Evolutionary conservation across 2,888 invertebrate species (phyloP).

Genomic region (Tineola bisselliella): DNA sequence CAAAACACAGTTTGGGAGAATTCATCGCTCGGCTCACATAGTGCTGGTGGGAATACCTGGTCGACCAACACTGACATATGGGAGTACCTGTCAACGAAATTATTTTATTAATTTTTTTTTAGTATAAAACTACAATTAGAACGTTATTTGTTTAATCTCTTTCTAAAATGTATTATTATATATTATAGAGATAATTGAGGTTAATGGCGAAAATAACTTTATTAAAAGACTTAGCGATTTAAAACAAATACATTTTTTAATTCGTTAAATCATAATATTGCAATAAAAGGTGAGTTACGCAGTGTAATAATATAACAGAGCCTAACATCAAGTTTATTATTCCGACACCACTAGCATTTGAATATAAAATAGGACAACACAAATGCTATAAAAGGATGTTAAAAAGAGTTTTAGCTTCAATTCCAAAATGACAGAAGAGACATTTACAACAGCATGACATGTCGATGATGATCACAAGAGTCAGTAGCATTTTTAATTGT

Average conservation of each 20-base stretch:
- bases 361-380: neutral
- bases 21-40: constrained; percentile 69
- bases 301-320: no score
- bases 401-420: neutral
- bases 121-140: no score
- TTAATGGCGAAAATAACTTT: no score
- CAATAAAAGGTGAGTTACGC: no score
- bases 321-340: neutral
- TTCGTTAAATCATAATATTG: no score
- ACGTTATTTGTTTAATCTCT: no score
- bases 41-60: constrained; percentile 91
- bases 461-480: constrained; percentile 40
- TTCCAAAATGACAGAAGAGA: constrained; percentile 15
- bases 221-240: no score
- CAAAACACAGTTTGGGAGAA: constrained; percentile 93
- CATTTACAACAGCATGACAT: constrained; percentile 37
- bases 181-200: no score
- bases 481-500: neutral
- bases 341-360: neutral
- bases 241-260: no score
- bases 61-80: constrained; percentile 95
- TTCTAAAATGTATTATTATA: no score
- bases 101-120: neutral
- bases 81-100: constrained; percentile 78
- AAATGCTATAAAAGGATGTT: neutral